Percentiles rank a stretch among this genome's conserved stretches.
phyloP scores from a whole-genome alignment of 2,797 vertebrate genomes.

The Enteromius radiatus region DNA sequence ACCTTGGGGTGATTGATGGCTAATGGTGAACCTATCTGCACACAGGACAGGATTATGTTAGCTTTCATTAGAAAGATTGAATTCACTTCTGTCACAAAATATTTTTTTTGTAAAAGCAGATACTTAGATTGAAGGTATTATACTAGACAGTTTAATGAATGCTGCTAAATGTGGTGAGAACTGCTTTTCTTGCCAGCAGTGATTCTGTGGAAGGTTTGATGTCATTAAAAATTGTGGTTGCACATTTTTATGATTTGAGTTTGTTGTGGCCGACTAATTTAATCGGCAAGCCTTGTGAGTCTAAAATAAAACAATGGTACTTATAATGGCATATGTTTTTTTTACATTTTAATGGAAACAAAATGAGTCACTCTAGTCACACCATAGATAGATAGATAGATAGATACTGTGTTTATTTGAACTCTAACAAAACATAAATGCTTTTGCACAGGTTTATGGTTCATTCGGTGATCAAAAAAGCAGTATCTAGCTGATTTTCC shows the following conservation, averaged over 20 bases:
- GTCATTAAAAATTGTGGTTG: slow-evolving; percentile 35
- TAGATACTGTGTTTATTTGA: not conserved
- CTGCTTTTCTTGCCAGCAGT: slow-evolving; percentile 35
- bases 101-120: slow-evolving; percentile 18
- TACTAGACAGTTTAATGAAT: slow-evolving; percentile 25
- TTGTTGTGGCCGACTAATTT: slow-evolving; percentile 48
- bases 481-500: slow-evolving; percentile 60
- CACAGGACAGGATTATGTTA: slow-evolving; percentile 75
- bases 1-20: slow-evolving; percentile 87
- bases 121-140: slow-evolving; percentile 10
- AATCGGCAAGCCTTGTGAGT: slow-evolving; percentile 24
- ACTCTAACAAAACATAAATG: slow-evolving; percentile 15
- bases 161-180: slow-evolving; percentile 39
- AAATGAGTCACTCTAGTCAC: not conserved
- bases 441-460: slow-evolving; percentile 55
- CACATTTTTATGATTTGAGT: slow-evolving; percentile 38
- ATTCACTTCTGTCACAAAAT: slow-evolving; percentile 34
- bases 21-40: slow-evolving; percentile 88
- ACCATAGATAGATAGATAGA: not conserved
- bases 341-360: slow-evolving; percentile 6
- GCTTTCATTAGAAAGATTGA: slow-evolving; percentile 42
- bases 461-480: slow-evolving; percentile 62
- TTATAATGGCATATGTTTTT: slow-evolving; percentile 24
- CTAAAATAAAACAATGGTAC: slow-evolving; percentile 22
- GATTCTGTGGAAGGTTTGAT: slow-evolving; percentile 38